Conservation (phyloP, 2,113 vertebrate genomes). For the Sus scrofa region T2T-Sscrofa CM000830.6:90627001-90627500, state of each 20-base stretch:
- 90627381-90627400: background rate
- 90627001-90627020: background rate
- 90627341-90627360: background rate
- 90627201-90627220: background rate
- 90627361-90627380: background rate
- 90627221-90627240: background rate
- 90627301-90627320: constrained; percentile 5
- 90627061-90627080: background rate
- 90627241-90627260: constrained; percentile 1
- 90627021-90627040: background rate
- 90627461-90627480: background rate
- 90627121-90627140: background rate
- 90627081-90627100: background rate
- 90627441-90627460: background rate
- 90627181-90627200: background rate
- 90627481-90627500: background rate
- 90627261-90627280: background rate
- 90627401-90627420: background rate
- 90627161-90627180: background rate
- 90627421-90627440: background rate
- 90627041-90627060: background rate
- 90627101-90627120: background rate
- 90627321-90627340: background rate
- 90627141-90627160: background rate
- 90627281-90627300: background rate